Conservation (phyloP, 2,113 vertebrate species). For the Indicator maculatus region DNA sequence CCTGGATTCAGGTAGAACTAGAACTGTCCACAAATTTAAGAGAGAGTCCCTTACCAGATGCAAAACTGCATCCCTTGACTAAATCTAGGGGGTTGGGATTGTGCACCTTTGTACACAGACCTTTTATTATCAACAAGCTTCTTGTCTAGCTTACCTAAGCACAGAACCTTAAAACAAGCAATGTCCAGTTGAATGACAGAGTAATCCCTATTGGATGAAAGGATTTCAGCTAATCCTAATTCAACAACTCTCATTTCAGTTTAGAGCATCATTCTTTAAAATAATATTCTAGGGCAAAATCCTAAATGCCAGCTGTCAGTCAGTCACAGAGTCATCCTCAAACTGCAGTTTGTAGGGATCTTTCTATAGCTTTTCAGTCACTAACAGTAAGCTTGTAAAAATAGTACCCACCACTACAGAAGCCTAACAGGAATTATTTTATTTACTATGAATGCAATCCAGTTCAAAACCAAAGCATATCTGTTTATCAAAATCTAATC, state of each 20-base stretch:
- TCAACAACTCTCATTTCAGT: not conserved
- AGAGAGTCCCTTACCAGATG: not conserved
- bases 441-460: not conserved
- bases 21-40: not conserved
- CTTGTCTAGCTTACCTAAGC: not conserved
- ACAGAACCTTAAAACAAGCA: not conserved
- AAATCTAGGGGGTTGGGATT: not conserved
- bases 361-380: not conserved
- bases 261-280: not conserved
- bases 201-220: not conserved
- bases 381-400: not conserved
- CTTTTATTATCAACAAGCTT: not conserved
- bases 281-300: not conserved
- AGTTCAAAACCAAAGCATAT: not conserved
- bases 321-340: not conserved
- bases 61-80: not conserved
- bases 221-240: constrained; percentile 15
- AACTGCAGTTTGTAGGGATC: not conserved
- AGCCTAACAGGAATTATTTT: not conserved
- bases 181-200: not conserved
- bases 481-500: not conserved
- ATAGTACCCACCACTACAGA: not conserved
- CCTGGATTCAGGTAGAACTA: not conserved
- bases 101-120: not conserved
- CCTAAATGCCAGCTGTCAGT: not conserved